Percentiles rank a stretch among this genome's conserved stretches.
These are phyloP conservation scores for Melitaea athalia DNA, from an alignment of 2,888 invertebrate genomes.

Conservation along the genomic window DNA sequence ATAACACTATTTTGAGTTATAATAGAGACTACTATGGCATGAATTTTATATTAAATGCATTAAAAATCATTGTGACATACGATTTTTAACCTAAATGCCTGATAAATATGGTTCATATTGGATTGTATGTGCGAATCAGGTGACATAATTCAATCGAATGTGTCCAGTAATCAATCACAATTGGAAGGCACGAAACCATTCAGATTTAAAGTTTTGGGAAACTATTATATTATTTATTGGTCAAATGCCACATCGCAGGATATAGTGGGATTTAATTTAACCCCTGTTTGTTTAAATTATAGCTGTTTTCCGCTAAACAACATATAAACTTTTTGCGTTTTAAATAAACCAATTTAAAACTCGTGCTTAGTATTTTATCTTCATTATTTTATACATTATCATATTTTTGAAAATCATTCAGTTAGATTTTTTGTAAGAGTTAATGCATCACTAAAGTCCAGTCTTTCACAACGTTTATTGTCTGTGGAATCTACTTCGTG, in stretches of 20 bases:
- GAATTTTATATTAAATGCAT: not conserved
- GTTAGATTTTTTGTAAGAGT: too few species aligned
- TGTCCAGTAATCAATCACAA: conserved; percentile 37
- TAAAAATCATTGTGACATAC: not conserved
- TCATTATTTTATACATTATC: too few species aligned
- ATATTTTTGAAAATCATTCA: too few species aligned
- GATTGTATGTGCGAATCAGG: conserved; percentile 3
- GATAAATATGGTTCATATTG: conserved; percentile 8
- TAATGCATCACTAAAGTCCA: too few species aligned
- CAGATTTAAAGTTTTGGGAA: conserved; percentile 3
- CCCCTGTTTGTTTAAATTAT: too few species aligned
- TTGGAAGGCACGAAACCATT: conserved; percentile 9
- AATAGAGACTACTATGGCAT: not conserved
- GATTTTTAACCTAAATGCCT: not conserved
- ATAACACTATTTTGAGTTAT: not conserved
- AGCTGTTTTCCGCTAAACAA: too few species aligned
- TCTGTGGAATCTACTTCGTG: too few species aligned
- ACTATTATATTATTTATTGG: conserved; percentile 8
- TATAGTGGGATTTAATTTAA: not conserved
- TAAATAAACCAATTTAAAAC: too few species aligned
- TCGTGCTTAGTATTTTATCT: too few species aligned
- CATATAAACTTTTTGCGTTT: too few species aligned
- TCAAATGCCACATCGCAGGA: not conserved
- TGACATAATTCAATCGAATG: conserved; percentile 33
- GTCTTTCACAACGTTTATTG: too few species aligned